Conservation (phyloP, 2,797 vertebrate genomes). For the Neopelma chrysocephalum region DNA sequence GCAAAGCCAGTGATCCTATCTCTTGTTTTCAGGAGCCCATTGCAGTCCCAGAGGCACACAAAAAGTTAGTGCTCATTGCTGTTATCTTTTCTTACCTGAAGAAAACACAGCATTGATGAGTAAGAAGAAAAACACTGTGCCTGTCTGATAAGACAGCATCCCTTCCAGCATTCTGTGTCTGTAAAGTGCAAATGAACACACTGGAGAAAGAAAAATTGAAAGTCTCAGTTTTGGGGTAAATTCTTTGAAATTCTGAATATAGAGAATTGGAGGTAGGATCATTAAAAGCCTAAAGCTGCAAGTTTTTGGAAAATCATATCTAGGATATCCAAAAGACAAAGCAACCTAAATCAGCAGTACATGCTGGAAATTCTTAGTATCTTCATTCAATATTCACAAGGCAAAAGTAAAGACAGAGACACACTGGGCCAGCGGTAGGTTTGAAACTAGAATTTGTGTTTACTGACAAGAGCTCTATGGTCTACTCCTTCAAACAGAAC, state of each 20-base stretch:
- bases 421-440: not conserved
- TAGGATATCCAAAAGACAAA: not conserved
- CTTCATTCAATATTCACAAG: not conserved
- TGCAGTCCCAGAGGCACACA: not conserved
- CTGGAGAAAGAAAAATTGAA: not conserved
- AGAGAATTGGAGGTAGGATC: not conserved
- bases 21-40: conserved; percentile 2
- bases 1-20: conserved; percentile 29
- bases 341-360: not conserved
- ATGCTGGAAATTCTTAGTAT: not conserved
- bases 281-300: not conserved
- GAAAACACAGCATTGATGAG: not conserved
- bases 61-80: conserved; percentile 33
- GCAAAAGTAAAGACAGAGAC: not conserved
- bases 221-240: not conserved
- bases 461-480: not conserved
- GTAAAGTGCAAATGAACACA: conserved; percentile 14
- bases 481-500: not conserved
- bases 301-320: not conserved
- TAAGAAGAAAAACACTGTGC: not conserved
- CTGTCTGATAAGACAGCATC: conserved; percentile 18
- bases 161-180: not conserved
- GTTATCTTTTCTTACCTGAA: conserved; percentile 37
- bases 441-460: not conserved
- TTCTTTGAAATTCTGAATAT: not conserved